Evolutionary conservation across 1,140 invertebrate genomes (phyloP).

Genomic region (Formica selysi): DNA sequence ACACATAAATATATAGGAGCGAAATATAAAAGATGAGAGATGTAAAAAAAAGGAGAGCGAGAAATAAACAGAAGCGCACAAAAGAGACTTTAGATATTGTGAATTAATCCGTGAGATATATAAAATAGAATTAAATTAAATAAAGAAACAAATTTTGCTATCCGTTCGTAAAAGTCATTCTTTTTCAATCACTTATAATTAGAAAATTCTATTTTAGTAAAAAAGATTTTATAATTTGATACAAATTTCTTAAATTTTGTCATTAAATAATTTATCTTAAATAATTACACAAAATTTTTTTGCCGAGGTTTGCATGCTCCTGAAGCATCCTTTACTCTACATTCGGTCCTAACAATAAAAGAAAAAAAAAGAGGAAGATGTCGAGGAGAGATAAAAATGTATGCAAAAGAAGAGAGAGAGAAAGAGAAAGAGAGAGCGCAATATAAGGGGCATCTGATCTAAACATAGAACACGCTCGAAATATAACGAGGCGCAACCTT

Average conservation of each 20-base stretch:
- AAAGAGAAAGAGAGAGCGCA: not conserved
- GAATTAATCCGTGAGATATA: not conserved
- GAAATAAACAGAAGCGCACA: conserved; percentile 13
- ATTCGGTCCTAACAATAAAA: not conserved
- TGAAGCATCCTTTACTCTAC: not conserved
- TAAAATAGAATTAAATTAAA: conserved; percentile 1
- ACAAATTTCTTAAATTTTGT: not conserved
- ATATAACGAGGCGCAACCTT: conserved; percentile 82
- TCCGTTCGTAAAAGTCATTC: not conserved
- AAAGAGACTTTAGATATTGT: not conserved
- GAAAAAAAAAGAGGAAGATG: conserved; percentile 17
- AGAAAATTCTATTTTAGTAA: not conserved
- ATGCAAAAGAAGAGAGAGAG: not conserved
- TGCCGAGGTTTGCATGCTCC: not conserved
- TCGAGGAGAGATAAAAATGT: not conserved
- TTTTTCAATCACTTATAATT: not conserved
- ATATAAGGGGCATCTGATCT: conserved; percentile 76
- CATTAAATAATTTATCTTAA: conserved; percentile 7
- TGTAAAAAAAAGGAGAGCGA: not conserved
- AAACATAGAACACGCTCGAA: conserved; percentile 85
- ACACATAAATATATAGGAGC: not conserved
- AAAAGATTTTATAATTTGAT: not conserved
- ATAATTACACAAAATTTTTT: conserved; percentile 37
- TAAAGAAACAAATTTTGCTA: not conserved
- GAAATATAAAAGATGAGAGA: not conserved